phyloP scores from a whole-genome alignment of 2,797 vertebrate genomes.

The Microctenopoma lineatum region DNA sequence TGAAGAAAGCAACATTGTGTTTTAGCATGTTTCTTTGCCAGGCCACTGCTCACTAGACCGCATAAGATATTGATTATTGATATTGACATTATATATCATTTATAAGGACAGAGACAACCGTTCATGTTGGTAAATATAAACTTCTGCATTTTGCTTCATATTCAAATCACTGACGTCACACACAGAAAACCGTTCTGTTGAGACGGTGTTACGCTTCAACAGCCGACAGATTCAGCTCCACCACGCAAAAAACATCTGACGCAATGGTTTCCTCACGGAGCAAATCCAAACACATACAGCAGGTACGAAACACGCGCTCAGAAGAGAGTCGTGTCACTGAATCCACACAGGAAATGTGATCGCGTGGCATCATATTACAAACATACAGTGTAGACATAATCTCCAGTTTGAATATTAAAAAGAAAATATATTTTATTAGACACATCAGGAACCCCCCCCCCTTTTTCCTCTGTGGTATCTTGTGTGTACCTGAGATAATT shows the following conservation, averaged over 20 bases:
- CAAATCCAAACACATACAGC: constrained; percentile 12
- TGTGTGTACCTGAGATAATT: neutral
- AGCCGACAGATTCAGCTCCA: constrained; percentile 1
- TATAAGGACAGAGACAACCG: no score
- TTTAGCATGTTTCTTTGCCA: no score
- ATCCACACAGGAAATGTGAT: constrained; percentile 13
- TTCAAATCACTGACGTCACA: neutral
- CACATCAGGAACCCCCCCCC: constrained; percentile 1
- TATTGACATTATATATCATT: no score
- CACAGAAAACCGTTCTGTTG: constrained; percentile 6
- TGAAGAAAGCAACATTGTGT: no score
- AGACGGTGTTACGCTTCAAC: constrained; percentile 13
- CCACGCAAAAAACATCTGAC: no score
- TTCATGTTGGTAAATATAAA: no score
- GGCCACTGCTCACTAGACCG: no score
- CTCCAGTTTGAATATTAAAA: neutral
- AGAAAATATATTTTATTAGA: neutral
- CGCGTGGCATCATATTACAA: neutral
- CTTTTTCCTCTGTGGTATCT: neutral
- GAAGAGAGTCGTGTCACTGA: constrained; percentile 1
- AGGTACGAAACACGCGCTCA: constrained; percentile 20
- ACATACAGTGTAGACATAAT: no score
- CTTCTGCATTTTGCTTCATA: no score
- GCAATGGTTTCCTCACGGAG: constrained; percentile 53
- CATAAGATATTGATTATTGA: no score